A percentile compares a stretch with the other conserved stretches of the same genome.
Evolutionary conservation across 2,888 invertebrate genomes (phyloP).

Genomic region (Andrena haemorrhoa): DNA sequence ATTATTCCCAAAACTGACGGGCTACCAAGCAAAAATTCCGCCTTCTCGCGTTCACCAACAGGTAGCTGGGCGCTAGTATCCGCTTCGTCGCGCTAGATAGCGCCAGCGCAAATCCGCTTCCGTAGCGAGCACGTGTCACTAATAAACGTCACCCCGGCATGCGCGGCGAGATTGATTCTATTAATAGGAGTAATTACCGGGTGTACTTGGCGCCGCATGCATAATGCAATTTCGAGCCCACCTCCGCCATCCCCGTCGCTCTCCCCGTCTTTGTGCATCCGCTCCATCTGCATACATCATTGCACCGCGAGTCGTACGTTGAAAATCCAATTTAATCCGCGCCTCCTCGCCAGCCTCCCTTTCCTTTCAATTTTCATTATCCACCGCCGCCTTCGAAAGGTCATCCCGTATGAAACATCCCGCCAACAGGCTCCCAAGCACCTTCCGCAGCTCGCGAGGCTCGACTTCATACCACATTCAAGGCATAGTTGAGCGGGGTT

Average conservation of each 20-base stretch:
- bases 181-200: constrained; percentile 75
- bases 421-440: too few species aligned
- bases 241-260: constrained; percentile 13
- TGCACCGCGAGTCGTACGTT: constrained; percentile 50
- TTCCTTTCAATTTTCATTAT: constrained; percentile 15
- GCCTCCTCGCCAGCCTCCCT: constrained; percentile 14
- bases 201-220: constrained; percentile 75
- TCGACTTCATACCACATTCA: too few species aligned
- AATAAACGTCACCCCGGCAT: constrained; percentile 73
- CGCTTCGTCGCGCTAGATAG: constrained; percentile 55
- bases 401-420: neutral
- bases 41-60: constrained; percentile 28
- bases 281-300: constrained; percentile 2
- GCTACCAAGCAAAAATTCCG: constrained; percentile 25
- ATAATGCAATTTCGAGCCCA: constrained; percentile 69
- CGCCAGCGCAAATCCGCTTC: constrained; percentile 67
- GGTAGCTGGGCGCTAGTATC: constrained; percentile 46
- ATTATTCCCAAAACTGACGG: too few species aligned
- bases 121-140: constrained; percentile 72
- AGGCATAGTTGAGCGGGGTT: too few species aligned
- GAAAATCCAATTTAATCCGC: constrained; percentile 66
- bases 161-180: constrained; percentile 74
- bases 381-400: neutral
- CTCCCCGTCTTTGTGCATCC: constrained; percentile 2
- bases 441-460: too few species aligned